Percentiles rank a stretch among this genome's conserved stretches.
phyloP scores from a whole-genome alignment of 2,888 invertebrate species.

The Coecobrya sp. region DNA sequence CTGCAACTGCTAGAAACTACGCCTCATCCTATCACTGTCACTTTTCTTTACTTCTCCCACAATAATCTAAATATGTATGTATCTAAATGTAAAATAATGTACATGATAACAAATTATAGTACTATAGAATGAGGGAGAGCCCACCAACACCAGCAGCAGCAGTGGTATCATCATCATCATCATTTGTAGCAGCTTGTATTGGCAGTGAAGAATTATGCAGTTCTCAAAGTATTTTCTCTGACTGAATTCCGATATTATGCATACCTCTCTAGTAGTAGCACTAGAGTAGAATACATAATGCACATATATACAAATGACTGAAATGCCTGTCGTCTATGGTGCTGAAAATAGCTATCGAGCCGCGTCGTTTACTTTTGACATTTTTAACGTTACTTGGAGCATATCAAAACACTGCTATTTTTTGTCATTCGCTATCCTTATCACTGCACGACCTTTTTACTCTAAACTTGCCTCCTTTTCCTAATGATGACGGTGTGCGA shows the following conservation, averaged over 20 bases:
- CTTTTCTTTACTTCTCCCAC: constrained; percentile 27
- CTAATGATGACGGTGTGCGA: constrained; percentile 58
- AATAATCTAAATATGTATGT: neutral
- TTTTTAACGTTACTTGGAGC: constrained; percentile 83
- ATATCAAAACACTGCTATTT: constrained; percentile 83
- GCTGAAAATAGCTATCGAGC: constrained; percentile 85
- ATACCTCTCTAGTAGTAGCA: neutral
- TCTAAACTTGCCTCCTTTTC: constrained; percentile 40
- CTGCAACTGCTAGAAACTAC: constrained; percentile 5
- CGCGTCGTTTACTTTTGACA: constrained; percentile 85
- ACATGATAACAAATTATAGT: neutral
- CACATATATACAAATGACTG: constrained; percentile 20
- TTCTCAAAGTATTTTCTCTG: constrained; percentile 9
- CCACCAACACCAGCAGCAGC: neutral
- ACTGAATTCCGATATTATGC: constrained; percentile 18
- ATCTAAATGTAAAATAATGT: neutral
- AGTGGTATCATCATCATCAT: neutral
- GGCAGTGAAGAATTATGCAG: constrained; percentile 73
- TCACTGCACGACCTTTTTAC: constrained; percentile 32
- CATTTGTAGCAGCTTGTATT: constrained; percentile 50
- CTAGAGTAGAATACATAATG: neutral
- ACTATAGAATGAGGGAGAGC: neutral
- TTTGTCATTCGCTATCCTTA: constrained; percentile 12
- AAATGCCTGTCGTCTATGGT: constrained; percentile 72
- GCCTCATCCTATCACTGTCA: constrained; percentile 51